phyloP scores from a whole-genome alignment of 2,113 vertebrate species.

The Prochilodus magdalenae region DNA sequence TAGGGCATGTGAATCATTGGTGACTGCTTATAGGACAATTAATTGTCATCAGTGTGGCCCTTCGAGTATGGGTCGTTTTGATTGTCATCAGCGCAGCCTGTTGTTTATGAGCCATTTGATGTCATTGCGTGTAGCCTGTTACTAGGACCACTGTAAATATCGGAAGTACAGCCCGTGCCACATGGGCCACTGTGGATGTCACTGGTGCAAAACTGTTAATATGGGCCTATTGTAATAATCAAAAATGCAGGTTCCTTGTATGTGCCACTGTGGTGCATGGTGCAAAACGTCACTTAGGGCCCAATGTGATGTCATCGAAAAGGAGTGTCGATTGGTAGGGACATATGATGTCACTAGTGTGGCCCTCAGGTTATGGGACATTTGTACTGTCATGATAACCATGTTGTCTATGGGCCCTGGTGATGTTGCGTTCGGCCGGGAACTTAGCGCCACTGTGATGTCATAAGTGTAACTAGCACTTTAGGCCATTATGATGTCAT shows the following conservation, averaged over 20 bases:
- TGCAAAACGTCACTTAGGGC: neutral
- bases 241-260: neutral
- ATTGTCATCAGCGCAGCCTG: neutral
- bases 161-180: neutral
- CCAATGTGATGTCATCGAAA: neutral
- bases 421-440: no score
- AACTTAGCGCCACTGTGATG: neutral
- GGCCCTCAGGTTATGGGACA: neutral
- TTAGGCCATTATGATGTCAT: neutral
- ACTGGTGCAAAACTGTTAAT: no score
- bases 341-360: neutral
- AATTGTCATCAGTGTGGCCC: no score
- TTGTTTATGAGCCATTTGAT: neutral
- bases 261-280: neutral
- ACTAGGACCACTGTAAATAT: neutral
- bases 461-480: no score
- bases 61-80: no score
- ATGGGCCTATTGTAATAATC: neutral
- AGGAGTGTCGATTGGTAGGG: neutral
- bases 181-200: neutral
- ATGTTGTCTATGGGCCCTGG: neutral
- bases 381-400: neutral
- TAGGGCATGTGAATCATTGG: no score
- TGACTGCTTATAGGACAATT: no score
- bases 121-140: neutral